Percentiles rank a stretch among this genome's conserved stretches.
Conservation (phyloP, 2,888 invertebrate species). For the Acanthoscelides obtectus region DNA sequence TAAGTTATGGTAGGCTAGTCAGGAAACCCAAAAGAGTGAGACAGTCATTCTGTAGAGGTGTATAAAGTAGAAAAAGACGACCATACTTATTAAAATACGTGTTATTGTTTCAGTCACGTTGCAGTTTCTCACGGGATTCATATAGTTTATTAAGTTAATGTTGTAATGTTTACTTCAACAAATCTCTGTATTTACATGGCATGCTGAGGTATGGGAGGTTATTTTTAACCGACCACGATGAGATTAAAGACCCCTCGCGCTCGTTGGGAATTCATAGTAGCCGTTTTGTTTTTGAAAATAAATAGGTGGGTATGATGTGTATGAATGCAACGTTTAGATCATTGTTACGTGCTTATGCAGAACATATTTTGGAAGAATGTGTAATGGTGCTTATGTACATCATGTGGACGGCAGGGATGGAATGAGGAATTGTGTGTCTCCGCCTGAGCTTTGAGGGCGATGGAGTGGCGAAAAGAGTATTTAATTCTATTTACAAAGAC, state of each 20-base stretch:
- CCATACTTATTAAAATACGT: slow-evolving; percentile 48
- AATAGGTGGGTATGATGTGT: not conserved
- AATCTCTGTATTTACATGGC: slow-evolving; percentile 25
- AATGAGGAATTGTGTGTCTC: not conserved
- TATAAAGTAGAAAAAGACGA: slow-evolving; percentile 29
- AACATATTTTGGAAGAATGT: not conserved
- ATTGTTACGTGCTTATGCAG: not conserved
- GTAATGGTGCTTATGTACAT: not conserved
- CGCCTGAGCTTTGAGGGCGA: too few species aligned
- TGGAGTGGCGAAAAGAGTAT: too few species aligned
- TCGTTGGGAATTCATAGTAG: not conserved
- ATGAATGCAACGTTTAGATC: not conserved
- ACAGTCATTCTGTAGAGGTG: slow-evolving; percentile 10
- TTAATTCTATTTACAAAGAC: too few species aligned
- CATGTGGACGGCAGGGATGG: not conserved
- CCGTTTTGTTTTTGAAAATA: not conserved
- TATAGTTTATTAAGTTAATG: slow-evolving; percentile 39
- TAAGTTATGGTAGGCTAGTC: slow-evolving; percentile 38
- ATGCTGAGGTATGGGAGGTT: slow-evolving; percentile 3
- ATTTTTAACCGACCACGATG: not conserved
- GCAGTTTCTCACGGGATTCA: slow-evolving; percentile 48
- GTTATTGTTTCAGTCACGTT: slow-evolving; percentile 50
- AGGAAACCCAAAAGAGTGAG: slow-evolving; percentile 26
- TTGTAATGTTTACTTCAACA: slow-evolving; percentile 30
- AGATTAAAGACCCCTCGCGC: not conserved